Conservation (phyloP, 2,888 invertebrate species). For the Parthenolecanium corni region DNA sequence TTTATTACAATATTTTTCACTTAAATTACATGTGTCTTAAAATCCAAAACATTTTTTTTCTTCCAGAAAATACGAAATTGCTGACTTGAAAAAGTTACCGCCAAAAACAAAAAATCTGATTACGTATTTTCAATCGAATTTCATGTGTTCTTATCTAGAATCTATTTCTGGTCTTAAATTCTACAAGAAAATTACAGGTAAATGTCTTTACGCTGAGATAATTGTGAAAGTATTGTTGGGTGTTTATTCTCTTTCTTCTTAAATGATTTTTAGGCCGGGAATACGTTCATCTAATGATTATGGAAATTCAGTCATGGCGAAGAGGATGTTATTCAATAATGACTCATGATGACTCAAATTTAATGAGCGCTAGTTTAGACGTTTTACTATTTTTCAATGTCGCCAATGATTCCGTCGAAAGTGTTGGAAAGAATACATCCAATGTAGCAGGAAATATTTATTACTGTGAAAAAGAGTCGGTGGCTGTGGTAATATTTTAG, state of each 20-base stretch:
- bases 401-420: background rate
- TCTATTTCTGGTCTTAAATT: background rate
- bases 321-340: conserved; percentile 12
- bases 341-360: conserved; percentile 7
- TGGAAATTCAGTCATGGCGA: conserved; percentile 12
- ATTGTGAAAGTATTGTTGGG: background rate
- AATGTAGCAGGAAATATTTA: conserved; percentile 17
- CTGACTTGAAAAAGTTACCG: conserved; percentile 5
- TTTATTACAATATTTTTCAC: background rate
- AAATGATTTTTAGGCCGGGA: background rate
- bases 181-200: background rate
- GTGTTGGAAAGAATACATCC: background rate
- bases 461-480: conserved; percentile 6
- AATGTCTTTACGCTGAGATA: background rate
- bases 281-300: background rate
- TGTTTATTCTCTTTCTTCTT: background rate
- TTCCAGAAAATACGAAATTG: conserved; percentile 6
- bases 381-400: conserved; percentile 20
- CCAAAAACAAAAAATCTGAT: background rate
- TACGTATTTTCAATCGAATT: conserved; percentile 7
- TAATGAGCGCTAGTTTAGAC: background rate
- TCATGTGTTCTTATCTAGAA: conserved; percentile 24
- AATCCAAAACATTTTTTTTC: background rate
- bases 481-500: background rate
- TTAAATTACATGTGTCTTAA: background rate